Evolutionary conservation across 37 sponge, comb jelly and placozoan genomes (phyloP), one percentile per base, ranked within the genome.

Genomic region (Haliclona indistincta): DNA sequence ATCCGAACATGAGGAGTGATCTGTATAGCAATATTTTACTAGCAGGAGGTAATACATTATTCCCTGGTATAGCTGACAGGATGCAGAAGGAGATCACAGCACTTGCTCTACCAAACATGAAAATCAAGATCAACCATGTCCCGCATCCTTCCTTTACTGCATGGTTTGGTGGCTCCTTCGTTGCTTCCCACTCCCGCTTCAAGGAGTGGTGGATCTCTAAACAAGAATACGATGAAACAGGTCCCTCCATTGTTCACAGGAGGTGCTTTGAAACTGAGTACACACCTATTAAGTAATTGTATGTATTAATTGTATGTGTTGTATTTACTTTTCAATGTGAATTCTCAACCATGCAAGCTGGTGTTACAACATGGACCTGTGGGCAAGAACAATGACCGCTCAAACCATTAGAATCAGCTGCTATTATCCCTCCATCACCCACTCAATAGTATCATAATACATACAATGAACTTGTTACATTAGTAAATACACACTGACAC

Each of bases 141-240:
- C 96, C 99, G 81, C 99, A 96, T 53, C 99, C 99, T 15, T 96
- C 95, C 94, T 98, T 95, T 87, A 87, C 91, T 73, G 99, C 95
- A 83, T 98, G 99, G 99, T 95, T 98, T 75, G 99, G 99, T 56
- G 99, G 99, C 36, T 98, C 99, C 83, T 95, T 98, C 91, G 81
- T 98, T 32, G 99, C 99, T 56, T 95, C 96, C 33, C 96, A 95
- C 33, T 95, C 96, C 65, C 95, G 96, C 83, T 98, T 95, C 99
- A 96, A 98, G 68, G 93, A 98, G 83, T 93, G 92, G 96, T 98
- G 99, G 99, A 98, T 95, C 91, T 85, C 90, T 84, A 98, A 93
- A 77, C 99, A 95, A 73, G 99, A 98, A 73, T 98, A 98, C 54
- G 99, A 98, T 65, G 99, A 98, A 63, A 92, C 94, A 75, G 99